phyloP scores from a whole-genome alignment of 2,113 vertebrate species.

The Bos indicus region DNA sequence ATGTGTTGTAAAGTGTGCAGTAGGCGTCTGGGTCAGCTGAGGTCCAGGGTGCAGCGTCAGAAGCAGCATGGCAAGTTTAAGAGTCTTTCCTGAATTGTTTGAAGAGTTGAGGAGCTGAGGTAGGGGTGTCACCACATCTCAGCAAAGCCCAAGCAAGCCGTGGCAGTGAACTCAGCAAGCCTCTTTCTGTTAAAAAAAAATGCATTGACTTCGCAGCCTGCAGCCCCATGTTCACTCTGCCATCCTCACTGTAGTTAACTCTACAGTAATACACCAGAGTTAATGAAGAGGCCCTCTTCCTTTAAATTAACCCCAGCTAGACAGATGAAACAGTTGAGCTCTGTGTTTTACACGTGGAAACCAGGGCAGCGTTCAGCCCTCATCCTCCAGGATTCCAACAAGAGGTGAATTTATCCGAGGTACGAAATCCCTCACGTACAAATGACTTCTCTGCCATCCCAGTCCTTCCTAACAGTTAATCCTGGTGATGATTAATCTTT shows the following conservation, averaged over 20 bases:
- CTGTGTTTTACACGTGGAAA: not conserved
- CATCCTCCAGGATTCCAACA: not conserved
- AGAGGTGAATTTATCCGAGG: not conserved
- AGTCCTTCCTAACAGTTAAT: constrained; percentile 27
- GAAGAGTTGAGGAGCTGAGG: not conserved
- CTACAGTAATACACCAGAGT: not conserved
- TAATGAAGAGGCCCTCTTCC: not conserved
- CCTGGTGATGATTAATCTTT: constrained; percentile 30
- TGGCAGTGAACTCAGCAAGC: not conserved
- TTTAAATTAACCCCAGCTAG: not conserved
- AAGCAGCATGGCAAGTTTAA: not conserved
- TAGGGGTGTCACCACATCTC: not conserved
- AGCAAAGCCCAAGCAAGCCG: not conserved
- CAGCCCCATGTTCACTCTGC: not conserved
- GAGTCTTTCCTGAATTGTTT: not conserved
- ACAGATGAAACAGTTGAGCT: not conserved
- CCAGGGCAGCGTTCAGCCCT: not conserved
- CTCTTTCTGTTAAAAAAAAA: not conserved
- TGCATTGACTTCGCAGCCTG: not conserved
- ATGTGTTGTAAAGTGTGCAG: not conserved
- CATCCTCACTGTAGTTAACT: not conserved
- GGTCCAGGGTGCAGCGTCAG: not conserved
- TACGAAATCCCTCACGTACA: not conserved
- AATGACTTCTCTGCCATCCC: not conserved
- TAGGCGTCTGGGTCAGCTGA: not conserved